Conservation (phyloP, 2,888 invertebrate genomes). For the Catotricha subobsoleta region DNA sequence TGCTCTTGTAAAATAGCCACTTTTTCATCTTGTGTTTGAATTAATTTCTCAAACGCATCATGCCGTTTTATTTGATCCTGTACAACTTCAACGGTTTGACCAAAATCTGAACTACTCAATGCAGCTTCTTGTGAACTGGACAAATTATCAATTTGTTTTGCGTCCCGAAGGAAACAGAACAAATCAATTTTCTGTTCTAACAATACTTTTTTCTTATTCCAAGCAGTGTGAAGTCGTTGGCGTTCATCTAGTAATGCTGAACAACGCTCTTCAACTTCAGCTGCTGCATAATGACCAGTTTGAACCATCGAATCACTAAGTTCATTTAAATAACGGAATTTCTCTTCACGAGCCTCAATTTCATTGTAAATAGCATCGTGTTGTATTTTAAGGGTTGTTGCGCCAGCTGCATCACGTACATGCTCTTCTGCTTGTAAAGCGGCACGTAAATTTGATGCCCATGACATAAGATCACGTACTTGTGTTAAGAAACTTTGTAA, state of each 20-base stretch:
- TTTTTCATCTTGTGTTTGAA: constrained; percentile 75
- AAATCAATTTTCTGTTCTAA: constrained; percentile 81
- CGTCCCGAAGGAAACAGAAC: constrained; percentile 87
- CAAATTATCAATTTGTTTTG: constrained; percentile 76
- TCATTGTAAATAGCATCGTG: constrained; percentile 67
- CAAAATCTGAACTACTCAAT: constrained; percentile 48
- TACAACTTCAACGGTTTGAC: constrained; percentile 73
- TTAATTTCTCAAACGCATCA: constrained; percentile 82
- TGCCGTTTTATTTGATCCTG: constrained; percentile 80
- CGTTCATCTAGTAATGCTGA: constrained; percentile 60
- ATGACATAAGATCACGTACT: constrained; percentile 72
- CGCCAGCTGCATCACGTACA: constrained; percentile 62
- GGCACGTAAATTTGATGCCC: constrained; percentile 64
- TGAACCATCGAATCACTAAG: constrained; percentile 69
- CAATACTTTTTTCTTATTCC: constrained; percentile 77
- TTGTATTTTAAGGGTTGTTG: constrained; percentile 65
- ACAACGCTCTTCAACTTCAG: constrained; percentile 65
- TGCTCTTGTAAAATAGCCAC: constrained; percentile 62
- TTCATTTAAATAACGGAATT: constrained; percentile 54
- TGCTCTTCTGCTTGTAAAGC: constrained; percentile 64
- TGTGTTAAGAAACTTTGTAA: constrained; percentile 76
- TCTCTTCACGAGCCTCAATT: constrained; percentile 75
- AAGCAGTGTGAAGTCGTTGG: constrained; percentile 59
- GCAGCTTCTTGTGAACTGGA: constrained; percentile 77
- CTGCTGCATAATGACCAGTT: constrained; percentile 62